Evolutionary conservation across 2,888 invertebrate genomes (phyloP).

Genomic region (Euclidia mi): DNA sequence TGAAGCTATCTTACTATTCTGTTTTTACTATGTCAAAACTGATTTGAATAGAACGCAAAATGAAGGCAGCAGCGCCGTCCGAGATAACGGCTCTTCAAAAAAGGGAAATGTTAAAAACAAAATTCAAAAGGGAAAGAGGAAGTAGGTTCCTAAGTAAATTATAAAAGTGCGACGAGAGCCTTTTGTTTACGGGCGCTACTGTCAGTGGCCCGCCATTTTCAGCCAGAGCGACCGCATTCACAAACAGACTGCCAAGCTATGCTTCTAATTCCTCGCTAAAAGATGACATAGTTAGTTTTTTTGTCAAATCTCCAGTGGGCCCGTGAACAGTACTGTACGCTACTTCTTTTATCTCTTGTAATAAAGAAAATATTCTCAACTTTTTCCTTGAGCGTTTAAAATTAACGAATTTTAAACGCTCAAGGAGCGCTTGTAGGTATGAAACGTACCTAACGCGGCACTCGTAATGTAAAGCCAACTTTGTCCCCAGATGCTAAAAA

Average conservation of each 20-base stretch:
- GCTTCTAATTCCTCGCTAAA: conserved; percentile 59
- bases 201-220: conserved; percentile 68
- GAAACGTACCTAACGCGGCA: conserved; percentile 39
- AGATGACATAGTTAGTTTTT: conserved; percentile 56
- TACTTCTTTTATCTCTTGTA: conserved; percentile 50
- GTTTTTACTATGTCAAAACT: no score
- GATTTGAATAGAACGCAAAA: conserved; percentile 77
- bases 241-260: conserved; percentile 65
- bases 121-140: conserved; percentile 80
- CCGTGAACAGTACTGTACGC: conserved; percentile 50
- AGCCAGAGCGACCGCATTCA: conserved; percentile 63
- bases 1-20: no score
- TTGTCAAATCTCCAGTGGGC: conserved; percentile 54
- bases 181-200: conserved; percentile 77
- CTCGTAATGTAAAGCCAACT: conserved; percentile 49
- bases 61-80: conserved; percentile 71
- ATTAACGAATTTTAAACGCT: no score
- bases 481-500: conserved; percentile 56
- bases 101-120: conserved; percentile 80
- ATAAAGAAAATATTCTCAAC: conserved; percentile 46
- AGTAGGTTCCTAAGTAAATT: conserved; percentile 80
- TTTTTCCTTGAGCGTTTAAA: conserved; percentile 40
- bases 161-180: conserved; percentile 78
- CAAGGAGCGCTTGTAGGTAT: conserved; percentile 45
- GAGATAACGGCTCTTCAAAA: conserved; percentile 82